Conservation (phyloP, 2,888 invertebrate species). For the Xestoiulus laeticollis region DNA sequence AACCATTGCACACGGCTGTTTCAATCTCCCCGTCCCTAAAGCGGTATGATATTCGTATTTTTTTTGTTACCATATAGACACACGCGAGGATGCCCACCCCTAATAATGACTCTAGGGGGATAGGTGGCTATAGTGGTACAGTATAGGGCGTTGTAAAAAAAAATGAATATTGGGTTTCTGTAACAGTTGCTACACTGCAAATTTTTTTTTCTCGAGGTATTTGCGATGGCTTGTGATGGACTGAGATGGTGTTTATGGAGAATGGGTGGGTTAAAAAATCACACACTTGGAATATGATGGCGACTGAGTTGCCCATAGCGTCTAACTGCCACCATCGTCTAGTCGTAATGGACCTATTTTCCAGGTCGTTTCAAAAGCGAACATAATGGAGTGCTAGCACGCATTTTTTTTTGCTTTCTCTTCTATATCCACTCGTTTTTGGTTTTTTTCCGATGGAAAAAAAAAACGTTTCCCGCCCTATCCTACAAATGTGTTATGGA, state of each 20-base stretch:
- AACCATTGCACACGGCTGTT: neutral
- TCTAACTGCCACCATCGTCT: slow-evolving; percentile 34
- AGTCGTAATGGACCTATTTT: slow-evolving; percentile 41
- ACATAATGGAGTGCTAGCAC: slow-evolving; percentile 40
- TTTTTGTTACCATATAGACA: neutral
- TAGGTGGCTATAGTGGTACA: neutral
- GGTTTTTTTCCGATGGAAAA: slow-evolving; percentile 12
- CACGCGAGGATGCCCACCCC: slow-evolving; percentile 12
- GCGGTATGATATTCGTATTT: neutral
- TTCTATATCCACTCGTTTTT: neutral
- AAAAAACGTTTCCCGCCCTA: neutral
- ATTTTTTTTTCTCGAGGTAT: neutral
- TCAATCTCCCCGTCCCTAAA: neutral
- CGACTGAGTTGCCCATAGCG: slow-evolving; percentile 35
- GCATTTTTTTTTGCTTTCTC: neutral
- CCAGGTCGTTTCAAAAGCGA: slow-evolving; percentile 38
- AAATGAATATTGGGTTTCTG: neutral
- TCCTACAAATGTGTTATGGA: neutral
- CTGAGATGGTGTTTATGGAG: slow-evolving; percentile 31
- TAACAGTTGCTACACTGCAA: neutral
- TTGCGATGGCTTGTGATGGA: neutral
- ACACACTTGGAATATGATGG: slow-evolving; percentile 24
- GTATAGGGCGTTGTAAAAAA: neutral
- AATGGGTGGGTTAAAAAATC: slow-evolving; percentile 41
- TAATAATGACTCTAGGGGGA: neutral